Percentiles rank a stretch among this genome's conserved stretches.
phyloP scores from a whole-genome alignment of 1,140 invertebrate species.

The Cepaea nemoralis region DNA sequence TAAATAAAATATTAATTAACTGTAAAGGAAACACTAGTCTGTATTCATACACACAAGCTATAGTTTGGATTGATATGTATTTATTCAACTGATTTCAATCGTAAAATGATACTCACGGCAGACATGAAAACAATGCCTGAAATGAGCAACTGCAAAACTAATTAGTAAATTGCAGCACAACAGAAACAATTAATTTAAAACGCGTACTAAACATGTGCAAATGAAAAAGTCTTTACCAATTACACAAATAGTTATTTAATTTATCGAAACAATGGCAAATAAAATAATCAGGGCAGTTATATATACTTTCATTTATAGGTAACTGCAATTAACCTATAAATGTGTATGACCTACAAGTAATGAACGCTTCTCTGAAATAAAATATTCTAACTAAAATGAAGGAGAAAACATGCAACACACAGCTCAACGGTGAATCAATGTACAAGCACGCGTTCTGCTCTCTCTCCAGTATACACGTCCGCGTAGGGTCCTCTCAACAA shows the following conservation, averaged over 20 bases:
- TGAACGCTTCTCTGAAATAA: not conserved
- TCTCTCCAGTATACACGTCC: not conserved
- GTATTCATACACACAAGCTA: too few relatives aligned
- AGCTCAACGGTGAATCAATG: not conserved
- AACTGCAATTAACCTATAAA: not conserved
- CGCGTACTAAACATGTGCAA: too few relatives aligned
- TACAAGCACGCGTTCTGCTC: not conserved
- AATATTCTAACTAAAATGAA: too few relatives aligned
- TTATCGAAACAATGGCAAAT: not conserved
- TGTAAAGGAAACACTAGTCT: not conserved
- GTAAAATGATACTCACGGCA: too few relatives aligned
- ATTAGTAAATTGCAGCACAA: too few relatives aligned
- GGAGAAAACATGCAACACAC: not conserved
- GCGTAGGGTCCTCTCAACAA: not conserved
- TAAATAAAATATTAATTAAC: not conserved
- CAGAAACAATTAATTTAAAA: too few relatives aligned
- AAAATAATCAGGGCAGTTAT: not conserved
- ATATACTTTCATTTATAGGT: not conserved
- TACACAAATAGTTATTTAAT: not conserved
- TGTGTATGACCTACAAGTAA: not conserved
- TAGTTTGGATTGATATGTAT: too few relatives aligned
- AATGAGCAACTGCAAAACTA: too few relatives aligned
- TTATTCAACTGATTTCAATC: too few relatives aligned
- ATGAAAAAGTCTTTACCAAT: too few relatives aligned
- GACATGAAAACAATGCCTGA: too few relatives aligned